phyloP scores from a whole-genome alignment of 1,140 invertebrate species.

The Pseudobourletiella spinata region DNA sequence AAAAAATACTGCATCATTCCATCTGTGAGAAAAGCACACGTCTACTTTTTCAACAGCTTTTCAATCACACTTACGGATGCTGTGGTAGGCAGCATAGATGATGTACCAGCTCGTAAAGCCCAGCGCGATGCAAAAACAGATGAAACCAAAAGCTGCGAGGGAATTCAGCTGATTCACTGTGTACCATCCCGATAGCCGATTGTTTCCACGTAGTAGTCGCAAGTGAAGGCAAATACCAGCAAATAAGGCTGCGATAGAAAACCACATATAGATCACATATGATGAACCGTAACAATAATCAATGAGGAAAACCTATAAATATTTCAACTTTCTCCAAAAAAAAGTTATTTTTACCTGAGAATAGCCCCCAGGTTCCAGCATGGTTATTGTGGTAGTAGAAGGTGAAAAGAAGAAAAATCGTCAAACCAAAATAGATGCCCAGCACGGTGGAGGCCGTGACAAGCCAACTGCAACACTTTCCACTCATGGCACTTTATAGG shows the following conservation, averaged over 20 bases:
- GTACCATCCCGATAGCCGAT: constrained; percentile 29
- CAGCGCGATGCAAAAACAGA: constrained; percentile 22
- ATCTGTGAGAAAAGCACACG: too few relatives aligned
- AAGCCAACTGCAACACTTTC: constrained; percentile 26
- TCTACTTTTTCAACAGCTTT: too few relatives aligned
- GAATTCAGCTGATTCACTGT: constrained; percentile 21
- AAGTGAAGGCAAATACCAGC: constrained; percentile 31
- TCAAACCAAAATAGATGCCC: constrained; percentile 35
- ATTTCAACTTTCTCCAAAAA: too few relatives aligned
- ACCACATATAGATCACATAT: too few relatives aligned
- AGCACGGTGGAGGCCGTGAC: constrained; percentile 18
- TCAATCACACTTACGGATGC: constrained; percentile 34
- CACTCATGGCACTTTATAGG: constrained; percentile 13
- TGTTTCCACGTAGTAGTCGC: constrained; percentile 18
- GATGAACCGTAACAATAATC: too few relatives aligned
- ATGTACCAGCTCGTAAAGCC: constrained; percentile 34
- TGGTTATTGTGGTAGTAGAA: constrained; percentile 34
- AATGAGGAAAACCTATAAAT: too few relatives aligned
- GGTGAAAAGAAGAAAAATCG: constrained; percentile 33
- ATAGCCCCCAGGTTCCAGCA: constrained; percentile 31
- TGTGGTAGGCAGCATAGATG: constrained; percentile 27
- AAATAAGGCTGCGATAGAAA: constrained; percentile 22
- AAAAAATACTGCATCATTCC: background rate
- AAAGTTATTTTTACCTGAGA: constrained; percentile 34
- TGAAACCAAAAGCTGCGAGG: constrained; percentile 23